phyloP scores from a whole-genome alignment of 2,888 invertebrate genomes.

The Pristionchus exspectatus region DNA sequence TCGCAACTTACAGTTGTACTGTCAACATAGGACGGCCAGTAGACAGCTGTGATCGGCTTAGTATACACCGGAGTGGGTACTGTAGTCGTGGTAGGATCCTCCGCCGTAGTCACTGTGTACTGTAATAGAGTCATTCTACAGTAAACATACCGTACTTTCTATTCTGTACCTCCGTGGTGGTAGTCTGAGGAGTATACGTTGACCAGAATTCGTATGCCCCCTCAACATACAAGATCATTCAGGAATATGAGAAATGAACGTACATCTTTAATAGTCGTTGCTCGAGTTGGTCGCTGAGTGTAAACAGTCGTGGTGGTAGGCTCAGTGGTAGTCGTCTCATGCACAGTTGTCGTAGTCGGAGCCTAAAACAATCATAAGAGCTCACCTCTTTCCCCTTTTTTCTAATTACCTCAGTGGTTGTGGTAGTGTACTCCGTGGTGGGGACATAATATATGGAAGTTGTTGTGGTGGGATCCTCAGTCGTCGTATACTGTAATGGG shows the following conservation, averaged over 20 bases:
- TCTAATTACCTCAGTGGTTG: background rate
- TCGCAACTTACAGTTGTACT: slow-evolving; percentile 32
- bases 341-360: background rate
- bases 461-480: slow-evolving; percentile 41
- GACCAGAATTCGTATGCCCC: slow-evolving; percentile 44
- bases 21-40: slow-evolving; percentile 5
- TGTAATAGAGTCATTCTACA: background rate
- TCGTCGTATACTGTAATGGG: background rate
- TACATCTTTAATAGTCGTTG: background rate
- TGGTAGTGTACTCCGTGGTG: background rate
- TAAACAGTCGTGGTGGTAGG: slow-evolving; percentile 4
- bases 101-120: slow-evolving; percentile 1
- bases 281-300: background rate
- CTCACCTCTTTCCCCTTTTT: background rate
- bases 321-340: background rate
- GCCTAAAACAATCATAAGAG: background rate
- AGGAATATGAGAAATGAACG: background rate
- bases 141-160: background rate
- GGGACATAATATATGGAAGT: background rate
- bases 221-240: background rate
- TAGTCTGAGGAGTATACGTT: background rate
- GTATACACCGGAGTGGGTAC: slow-evolving; percentile 16
- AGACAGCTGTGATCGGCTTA: slow-evolving; percentile 23
- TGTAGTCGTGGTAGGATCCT: slow-evolving; percentile 31
- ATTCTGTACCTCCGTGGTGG: background rate